A percentile compares a stretch with the other conserved stretches of the same genome.
phyloP scores from a whole-genome alignment of 2,797 vertebrate species.

The Esox masquinongy region DNA sequence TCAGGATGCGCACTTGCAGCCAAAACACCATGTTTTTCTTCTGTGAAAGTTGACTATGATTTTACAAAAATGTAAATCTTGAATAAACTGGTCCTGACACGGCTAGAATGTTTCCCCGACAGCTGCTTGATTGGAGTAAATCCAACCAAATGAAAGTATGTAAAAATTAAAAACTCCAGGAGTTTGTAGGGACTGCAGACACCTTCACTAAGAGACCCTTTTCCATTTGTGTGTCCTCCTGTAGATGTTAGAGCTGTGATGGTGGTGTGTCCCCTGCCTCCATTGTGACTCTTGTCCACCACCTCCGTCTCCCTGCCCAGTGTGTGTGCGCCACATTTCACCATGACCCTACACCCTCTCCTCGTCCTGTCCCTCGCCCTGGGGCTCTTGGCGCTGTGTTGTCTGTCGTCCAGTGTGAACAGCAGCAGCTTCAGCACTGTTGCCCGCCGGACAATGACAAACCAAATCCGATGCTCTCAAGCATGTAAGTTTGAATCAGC shows the following conservation, averaged over 20 bases:
- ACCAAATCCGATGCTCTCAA: no score
- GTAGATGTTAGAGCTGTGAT: constrained; percentile 33
- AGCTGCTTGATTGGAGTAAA: background rate
- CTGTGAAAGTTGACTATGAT: background rate
- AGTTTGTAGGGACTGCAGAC: background rate
- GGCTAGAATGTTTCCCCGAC: background rate
- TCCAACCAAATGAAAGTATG: background rate
- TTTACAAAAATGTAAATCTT: background rate
- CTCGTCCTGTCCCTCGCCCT: constrained; percentile 12
- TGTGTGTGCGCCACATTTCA: background rate
- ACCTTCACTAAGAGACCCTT: background rate
- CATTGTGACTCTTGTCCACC: constrained; percentile 6
- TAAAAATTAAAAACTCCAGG: background rate
- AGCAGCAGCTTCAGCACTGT: background rate
- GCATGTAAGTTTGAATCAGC: no score
- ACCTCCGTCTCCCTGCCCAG: background rate
- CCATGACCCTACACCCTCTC: constrained; percentile 23
- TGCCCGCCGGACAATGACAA: no score
- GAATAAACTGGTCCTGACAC: background rate
- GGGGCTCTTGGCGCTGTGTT: constrained; percentile 13
- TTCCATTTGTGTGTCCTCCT: background rate
- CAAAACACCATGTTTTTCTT: background rate
- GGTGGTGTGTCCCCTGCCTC: constrained; percentile 16
- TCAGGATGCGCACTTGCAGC: background rate
- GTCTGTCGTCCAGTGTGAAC: background rate